phyloP scores from a whole-genome alignment of 1,140 invertebrate genomes.

The Archegozetes longisetosus region DNA sequence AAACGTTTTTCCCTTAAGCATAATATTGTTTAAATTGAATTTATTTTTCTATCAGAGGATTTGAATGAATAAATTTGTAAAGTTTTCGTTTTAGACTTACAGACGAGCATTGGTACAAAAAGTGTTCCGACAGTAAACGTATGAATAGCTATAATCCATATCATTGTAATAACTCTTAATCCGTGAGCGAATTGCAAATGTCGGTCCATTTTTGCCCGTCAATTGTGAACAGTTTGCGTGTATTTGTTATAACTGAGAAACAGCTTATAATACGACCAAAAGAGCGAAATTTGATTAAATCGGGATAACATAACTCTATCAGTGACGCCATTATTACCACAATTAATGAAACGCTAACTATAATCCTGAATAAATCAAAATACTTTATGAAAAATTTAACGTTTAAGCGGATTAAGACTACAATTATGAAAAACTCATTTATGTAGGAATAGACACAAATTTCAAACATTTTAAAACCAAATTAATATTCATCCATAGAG shows the following conservation, averaged over 20 bases:
- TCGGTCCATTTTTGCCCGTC: neutral
- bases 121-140: constrained; percentile 30
- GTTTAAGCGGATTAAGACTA: too few relatives aligned
- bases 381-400: too few relatives aligned
- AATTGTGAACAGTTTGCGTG: neutral
- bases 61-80: too few relatives aligned
- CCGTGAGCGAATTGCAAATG: constrained; percentile 41
- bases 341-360: neutral
- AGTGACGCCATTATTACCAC: neutral
- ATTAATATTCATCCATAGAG: too few relatives aligned
- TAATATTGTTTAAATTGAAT: too few relatives aligned
- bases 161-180: constrained; percentile 65
- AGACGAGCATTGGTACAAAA: constrained; percentile 5
- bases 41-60: too few relatives aligned
- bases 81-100: constrained; percentile 2
- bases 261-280: neutral
- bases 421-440: too few relatives aligned
- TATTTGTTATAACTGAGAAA: neutral
- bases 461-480: too few relatives aligned
- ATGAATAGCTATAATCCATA: constrained; percentile 81
- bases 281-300: neutral
- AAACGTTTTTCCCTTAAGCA: too few relatives aligned
- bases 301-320: neutral
- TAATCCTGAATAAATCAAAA: too few relatives aligned
- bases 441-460: too few relatives aligned